Percentiles rank a stretch among this genome's conserved stretches.
These are phyloP conservation scores for Cephalophus harveyi DNA, from an alignment of 2,113 vertebrate genomes.

Conservation along the genomic window DNA sequence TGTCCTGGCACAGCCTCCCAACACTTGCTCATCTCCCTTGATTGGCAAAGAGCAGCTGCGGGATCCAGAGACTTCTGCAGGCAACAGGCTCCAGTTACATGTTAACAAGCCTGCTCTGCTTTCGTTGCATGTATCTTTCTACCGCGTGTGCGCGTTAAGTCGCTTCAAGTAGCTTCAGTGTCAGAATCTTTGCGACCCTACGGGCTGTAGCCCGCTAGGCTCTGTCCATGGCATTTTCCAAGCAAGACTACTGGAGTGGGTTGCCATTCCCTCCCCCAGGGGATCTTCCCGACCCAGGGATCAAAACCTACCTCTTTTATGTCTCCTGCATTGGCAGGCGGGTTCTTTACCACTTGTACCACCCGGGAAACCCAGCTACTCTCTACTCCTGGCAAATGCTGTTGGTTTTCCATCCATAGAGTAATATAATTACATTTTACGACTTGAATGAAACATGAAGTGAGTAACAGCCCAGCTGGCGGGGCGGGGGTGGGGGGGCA, in stretches of 20 bases:
- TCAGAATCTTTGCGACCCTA: background rate
- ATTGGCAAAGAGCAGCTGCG: no score
- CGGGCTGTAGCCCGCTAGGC: background rate
- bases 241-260: background rate
- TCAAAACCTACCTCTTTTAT: background rate
- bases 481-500: rapidly evolving
- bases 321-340: background rate
- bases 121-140: background rate
- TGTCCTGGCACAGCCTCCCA: background rate
- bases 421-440: background rate
- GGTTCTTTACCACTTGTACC: background rate
- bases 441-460: background rate
- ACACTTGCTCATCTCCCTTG: background rate
- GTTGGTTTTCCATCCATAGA: background rate
- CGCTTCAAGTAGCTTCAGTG: background rate
- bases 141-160: rapidly evolving
- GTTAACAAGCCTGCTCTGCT: background rate
- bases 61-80: background rate
- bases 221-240: background rate
- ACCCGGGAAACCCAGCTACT: background rate
- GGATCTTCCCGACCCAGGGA: background rate
- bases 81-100: background rate
- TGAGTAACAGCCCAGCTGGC: background rate
- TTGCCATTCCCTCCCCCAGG: background rate
- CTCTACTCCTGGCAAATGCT: no score